A percentile compares a stretch with the other conserved stretches of the same genome.
Conservation (phyloP, 2,888 invertebrate genomes). For the Cephus pulcher region DNA sequence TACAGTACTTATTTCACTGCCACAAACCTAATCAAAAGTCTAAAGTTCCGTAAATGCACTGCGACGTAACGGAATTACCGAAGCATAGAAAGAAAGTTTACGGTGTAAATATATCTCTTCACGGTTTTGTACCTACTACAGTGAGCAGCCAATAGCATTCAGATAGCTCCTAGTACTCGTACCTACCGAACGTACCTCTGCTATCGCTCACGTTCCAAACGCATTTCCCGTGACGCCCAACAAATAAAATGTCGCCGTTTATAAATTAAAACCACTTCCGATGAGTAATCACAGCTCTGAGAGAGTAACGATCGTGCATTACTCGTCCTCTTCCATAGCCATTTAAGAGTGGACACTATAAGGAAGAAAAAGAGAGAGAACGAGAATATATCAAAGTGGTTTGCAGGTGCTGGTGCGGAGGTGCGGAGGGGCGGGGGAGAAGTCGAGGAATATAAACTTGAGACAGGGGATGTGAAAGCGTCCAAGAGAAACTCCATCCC, state of each 20-base stretch:
- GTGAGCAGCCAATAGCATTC: not conserved
- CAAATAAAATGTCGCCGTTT: constrained; percentile 42
- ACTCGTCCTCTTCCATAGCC: constrained; percentile 23
- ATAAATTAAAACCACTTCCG: constrained; percentile 50
- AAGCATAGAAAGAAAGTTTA: not conserved
- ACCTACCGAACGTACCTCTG: constrained; percentile 9
- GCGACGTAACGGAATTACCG: not conserved
- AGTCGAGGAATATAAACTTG: not conserved
- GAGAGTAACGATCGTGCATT: constrained; percentile 33
- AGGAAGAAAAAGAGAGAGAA: not conserved
- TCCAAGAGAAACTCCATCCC: not conserved
- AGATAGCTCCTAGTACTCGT: not conserved
- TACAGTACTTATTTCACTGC: not conserved
- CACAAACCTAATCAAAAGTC: not conserved
- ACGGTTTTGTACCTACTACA: not conserved
- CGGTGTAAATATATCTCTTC: not conserved
- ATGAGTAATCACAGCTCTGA: constrained; percentile 40
- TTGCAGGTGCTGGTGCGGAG: not conserved
- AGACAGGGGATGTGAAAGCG: not conserved
- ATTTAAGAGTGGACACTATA: not conserved
- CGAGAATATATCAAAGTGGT: not conserved
- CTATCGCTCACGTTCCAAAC: constrained; percentile 38
- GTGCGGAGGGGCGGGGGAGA: too few relatives aligned
- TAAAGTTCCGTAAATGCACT: not conserved
- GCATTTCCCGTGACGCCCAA: constrained; percentile 28